phyloP scores from a whole-genome alignment of 2,888 invertebrate genomes.

The Cerceris ruficornis region DNA sequence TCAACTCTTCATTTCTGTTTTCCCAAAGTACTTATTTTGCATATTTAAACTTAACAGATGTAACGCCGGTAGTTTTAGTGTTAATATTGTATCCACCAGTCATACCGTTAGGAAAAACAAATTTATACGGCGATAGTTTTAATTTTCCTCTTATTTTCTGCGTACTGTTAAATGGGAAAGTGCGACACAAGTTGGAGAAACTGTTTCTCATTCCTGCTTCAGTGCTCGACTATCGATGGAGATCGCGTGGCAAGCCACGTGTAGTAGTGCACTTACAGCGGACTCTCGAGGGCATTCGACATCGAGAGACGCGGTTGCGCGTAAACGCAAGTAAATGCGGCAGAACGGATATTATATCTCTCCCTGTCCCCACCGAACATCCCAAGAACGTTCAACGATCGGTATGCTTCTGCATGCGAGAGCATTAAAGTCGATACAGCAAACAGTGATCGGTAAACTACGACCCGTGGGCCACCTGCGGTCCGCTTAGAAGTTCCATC shows the following conservation, averaged over 20 bases:
- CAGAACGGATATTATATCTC: constrained; percentile 1
- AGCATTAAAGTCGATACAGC: constrained; percentile 38
- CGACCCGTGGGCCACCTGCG: constrained; percentile 38
- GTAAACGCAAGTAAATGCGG: constrained; percentile 19
- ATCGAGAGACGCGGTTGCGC: constrained; percentile 9
- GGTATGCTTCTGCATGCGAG: constrained; percentile 11
- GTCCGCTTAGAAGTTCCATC: constrained; percentile 25
- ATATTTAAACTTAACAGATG: too few relatives aligned
- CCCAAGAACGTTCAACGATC: constrained; percentile 2
- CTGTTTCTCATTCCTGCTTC: neutral
- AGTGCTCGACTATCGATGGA: constrained; percentile 15
- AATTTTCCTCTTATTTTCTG: too few relatives aligned
- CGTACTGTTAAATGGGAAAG: too few relatives aligned
- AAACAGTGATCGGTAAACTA: constrained; percentile 36
- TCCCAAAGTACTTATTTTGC: too few relatives aligned
- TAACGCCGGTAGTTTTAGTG: too few relatives aligned
- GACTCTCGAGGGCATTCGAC: constrained; percentile 6
- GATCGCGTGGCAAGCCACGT: constrained; percentile 51
- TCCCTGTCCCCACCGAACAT: constrained; percentile 11
- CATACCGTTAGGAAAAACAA: too few relatives aligned
- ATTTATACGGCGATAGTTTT: too few relatives aligned
- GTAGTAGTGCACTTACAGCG: constrained; percentile 19
- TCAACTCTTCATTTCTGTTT: too few relatives aligned
- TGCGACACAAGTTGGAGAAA: too few relatives aligned
- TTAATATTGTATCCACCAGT: too few relatives aligned